Conservation (phyloP, 1,140 invertebrate genomes). For the Apis laboriosa region DNA sequence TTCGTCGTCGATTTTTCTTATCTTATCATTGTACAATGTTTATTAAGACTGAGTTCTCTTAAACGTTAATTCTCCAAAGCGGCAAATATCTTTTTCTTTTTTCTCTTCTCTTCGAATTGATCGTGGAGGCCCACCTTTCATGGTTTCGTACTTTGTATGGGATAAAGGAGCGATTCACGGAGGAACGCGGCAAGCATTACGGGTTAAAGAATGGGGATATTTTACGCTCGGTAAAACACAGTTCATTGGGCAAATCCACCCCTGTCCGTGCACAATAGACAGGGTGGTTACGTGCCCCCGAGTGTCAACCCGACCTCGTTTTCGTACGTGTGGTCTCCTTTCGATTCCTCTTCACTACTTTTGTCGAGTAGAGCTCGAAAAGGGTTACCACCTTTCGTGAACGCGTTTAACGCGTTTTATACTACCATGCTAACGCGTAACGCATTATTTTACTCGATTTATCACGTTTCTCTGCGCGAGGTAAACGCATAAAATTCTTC, state of each 20-base stretch:
- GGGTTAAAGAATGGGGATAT: constrained; percentile 75
- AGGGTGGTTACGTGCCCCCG: constrained; percentile 65
- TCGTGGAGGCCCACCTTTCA: constrained; percentile 43
- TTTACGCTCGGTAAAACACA: constrained; percentile 79
- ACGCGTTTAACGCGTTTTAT: background rate
- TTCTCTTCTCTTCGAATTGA: constrained; percentile 22
- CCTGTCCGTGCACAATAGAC: constrained; percentile 66
- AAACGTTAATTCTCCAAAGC: background rate
- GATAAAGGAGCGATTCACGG: constrained; percentile 67
- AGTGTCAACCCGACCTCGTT: constrained; percentile 75
- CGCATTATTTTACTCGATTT: background rate
- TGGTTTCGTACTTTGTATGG: constrained; percentile 54
- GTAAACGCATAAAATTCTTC: background rate
- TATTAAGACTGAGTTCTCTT: background rate
- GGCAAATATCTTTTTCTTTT: constrained; percentile 15
- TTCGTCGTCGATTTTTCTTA: no score
- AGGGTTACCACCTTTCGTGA: constrained; percentile 42
- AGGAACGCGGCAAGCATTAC: constrained; percentile 75
- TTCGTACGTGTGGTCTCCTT: constrained; percentile 65
- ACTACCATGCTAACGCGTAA: background rate
- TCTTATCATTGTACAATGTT: no score
- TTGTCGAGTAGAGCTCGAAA: constrained; percentile 50
- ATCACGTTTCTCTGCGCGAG: no score
- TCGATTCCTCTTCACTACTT: constrained; percentile 54
- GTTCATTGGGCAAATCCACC: constrained; percentile 65